Evolutionary conservation across 2,113 vertebrate genomes (phyloP).

Genomic region (Crotalus tigris): DNA sequence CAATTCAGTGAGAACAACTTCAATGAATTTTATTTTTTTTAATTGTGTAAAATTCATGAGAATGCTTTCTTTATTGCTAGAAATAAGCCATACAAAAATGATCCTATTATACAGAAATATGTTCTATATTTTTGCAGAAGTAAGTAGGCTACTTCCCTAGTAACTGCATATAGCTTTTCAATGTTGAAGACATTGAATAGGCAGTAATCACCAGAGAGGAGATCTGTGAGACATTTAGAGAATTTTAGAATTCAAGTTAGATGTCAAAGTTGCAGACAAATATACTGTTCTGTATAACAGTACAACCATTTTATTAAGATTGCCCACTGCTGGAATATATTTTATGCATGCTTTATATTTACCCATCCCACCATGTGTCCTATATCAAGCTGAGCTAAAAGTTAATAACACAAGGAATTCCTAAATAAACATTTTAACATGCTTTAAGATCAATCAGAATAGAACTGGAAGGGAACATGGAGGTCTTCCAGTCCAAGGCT

Average conservation of each 20-base stretch:
- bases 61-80: background rate
- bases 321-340: rapidly evolving
- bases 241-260: background rate
- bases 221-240: background rate
- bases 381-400: background rate
- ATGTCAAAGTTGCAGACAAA: rapidly evolving
- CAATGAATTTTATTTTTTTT: background rate
- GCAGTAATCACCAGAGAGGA: rapidly evolving
- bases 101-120: background rate
- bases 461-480: too few species aligned
- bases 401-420: background rate
- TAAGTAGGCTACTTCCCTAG: background rate
- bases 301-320: rapidly evolving
- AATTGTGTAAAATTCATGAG: background rate
- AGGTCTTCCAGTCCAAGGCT: too few species aligned
- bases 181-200: background rate
- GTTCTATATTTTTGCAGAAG: background rate
- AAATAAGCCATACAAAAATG: background rate
- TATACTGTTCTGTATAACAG: background rate
- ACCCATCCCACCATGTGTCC: background rate
- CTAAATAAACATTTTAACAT: background rate
- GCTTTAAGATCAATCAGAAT: background rate
- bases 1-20: background rate
- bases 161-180: background rate
- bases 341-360: background rate